phyloP scores from a whole-genome alignment of 2,113 vertebrate species.

The Ptyas mucosa region DNA sequence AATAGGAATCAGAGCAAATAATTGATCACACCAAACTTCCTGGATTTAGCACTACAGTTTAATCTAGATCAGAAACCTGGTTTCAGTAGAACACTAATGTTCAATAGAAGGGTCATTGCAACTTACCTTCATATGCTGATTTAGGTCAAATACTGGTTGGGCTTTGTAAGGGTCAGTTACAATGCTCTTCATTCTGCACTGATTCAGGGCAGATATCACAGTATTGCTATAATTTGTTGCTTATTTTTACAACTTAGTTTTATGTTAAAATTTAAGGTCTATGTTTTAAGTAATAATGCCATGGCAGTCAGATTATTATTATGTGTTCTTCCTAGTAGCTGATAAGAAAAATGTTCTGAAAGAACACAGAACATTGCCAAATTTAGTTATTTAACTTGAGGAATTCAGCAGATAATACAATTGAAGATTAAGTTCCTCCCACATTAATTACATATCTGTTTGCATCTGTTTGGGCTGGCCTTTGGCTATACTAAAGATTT shows the following conservation, averaged over 20 bases:
- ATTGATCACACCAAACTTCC: not conserved
- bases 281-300: not conserved
- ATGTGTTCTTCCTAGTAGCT: no score
- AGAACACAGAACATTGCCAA: not conserved
- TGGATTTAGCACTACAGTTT: not conserved
- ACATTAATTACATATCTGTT: not conserved
- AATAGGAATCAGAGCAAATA: not conserved
- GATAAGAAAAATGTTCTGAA: not conserved
- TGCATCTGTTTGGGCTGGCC: not conserved
- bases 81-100: not conserved
- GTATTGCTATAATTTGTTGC: not conserved
- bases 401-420: not conserved
- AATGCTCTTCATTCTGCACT: not conserved
- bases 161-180: not conserved
- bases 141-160: not conserved
- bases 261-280: not conserved
- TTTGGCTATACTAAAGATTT: not conserved
- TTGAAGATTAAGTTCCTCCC: not conserved
- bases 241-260: not conserved
- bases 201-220: not conserved
- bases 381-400: not conserved
- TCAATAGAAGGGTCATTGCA: not conserved
- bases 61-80: not conserved
- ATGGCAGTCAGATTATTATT: not conserved
- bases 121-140: not conserved